Conservation (phyloP, 2,113 vertebrate species). For the Bostrychus sinensis region DNA sequence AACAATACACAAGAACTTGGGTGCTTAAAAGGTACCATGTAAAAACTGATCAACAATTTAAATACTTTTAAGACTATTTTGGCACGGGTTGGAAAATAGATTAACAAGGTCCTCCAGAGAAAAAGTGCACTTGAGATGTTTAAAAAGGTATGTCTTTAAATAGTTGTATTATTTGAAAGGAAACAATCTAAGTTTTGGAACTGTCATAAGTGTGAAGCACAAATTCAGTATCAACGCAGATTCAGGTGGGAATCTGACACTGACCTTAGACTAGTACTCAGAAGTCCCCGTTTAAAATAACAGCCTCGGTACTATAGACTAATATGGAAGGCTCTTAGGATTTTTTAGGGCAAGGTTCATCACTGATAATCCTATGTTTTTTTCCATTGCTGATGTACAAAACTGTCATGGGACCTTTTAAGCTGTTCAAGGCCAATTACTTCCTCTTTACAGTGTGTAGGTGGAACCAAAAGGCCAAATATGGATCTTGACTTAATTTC, state of each 20-base stretch:
- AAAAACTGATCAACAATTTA: background rate
- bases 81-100: background rate
- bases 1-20: background rate
- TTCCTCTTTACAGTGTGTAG: background rate
- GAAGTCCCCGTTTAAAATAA: no score
- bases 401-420: background rate
- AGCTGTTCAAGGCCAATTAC: background rate
- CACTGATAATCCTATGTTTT: no score
- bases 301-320: no score
- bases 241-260: background rate
- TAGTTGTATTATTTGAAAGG: no score
- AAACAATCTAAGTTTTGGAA: background rate
- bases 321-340: background rate
- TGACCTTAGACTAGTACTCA: no score
- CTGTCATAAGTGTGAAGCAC: background rate
- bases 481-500: slow-evolving; percentile 8
- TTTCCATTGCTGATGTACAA: no score
- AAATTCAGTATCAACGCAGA: no score
- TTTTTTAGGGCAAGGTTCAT: background rate
- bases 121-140: no score
- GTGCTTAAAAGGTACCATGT: background rate
- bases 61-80: slow-evolving; percentile 2
- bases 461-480: background rate
- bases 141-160: no score
- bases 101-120: background rate